These are phyloP conservation scores for Deilephila porcellus DNA, from an alignment of 2,888 invertebrate genomes.

Conservation along the genomic window DNA sequence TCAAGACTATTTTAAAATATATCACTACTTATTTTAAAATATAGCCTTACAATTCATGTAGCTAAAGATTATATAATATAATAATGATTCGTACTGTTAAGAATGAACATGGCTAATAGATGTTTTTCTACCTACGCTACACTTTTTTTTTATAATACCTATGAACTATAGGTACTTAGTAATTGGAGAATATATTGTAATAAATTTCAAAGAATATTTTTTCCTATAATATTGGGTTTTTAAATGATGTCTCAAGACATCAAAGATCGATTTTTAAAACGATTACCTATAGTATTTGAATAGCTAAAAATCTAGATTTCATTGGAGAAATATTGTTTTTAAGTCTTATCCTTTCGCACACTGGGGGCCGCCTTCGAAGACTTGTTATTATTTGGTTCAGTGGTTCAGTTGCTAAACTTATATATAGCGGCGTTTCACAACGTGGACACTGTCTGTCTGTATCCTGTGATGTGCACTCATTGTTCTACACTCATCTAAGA, in stretches of 20 bases:
- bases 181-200: too few relatives aligned
- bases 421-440: conserved; percentile 52
- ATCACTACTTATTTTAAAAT: neutral
- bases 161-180: too few relatives aligned
- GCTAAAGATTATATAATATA: too few relatives aligned
- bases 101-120: too few relatives aligned
- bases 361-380: conserved; percentile 25
- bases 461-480: conserved; percentile 38
- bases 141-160: too few relatives aligned
- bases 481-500: conserved; percentile 37
- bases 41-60: neutral
- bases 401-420: conserved; percentile 45
- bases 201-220: too few relatives aligned
- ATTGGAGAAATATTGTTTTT: neutral
- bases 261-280: too few relatives aligned
- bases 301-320: neutral
- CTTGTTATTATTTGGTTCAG: conserved; percentile 56
- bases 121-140: too few relatives aligned
- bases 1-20: neutral
- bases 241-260: too few relatives aligned
- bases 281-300: too few relatives aligned
- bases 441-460: conserved; percentile 45
- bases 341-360: neutral
- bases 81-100: too few relatives aligned
- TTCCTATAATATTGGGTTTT: too few relatives aligned